Evolutionary conservation across 2,113 vertebrate genomes (phyloP), one percentile per base, ranked within the genome.

Genomic region (Chaetura pelagica): DNA sequence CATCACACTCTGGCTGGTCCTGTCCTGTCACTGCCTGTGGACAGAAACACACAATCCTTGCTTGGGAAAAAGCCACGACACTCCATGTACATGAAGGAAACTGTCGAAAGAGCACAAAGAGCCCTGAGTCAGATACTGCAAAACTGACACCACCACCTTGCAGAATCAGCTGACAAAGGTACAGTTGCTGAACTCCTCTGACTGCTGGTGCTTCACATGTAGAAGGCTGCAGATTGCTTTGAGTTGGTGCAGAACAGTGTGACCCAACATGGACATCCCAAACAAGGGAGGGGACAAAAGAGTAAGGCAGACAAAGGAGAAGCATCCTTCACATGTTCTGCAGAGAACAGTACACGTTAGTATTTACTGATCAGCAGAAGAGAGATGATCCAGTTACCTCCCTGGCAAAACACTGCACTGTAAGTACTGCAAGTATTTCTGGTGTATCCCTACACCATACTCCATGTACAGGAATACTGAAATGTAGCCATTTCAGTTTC

Each of bases 161-260:
- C 61, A 40, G 35, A 29, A 10, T 2, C 29, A 44, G 35, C 42
- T 11, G 24, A 23, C 0, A 2, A n/a, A 68, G 15, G 44, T 22
- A 34, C 21, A 24, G 13, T 44, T 29, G 44, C 30, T 23, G 0
- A 48, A 15, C 40, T 23, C 64, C 59, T 90, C 24, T 4, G 21
- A 22, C 18, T n/a, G 16, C 27, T 0, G 9, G n/a, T 21, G 62
- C 57, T 46, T 52, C 49, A 71, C 15, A 15, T 1, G 0, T 4
- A 42, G 49, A 32, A 54, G 8, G 10, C 23, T 38, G 9, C 11
- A 29, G 7, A 21, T 32, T 22, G 22, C 14, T 57, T 42, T n/a
- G 16, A 14, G 12, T 44, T 30, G 42, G 35, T 42, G 49, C 49
- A 71, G 24, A 57, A 83, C 21, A 48, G 34, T 1, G 0, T 32